phyloP scores from a whole-genome alignment of 1,140 invertebrate genomes.

The Tachypleus tridentatus region DNA sequence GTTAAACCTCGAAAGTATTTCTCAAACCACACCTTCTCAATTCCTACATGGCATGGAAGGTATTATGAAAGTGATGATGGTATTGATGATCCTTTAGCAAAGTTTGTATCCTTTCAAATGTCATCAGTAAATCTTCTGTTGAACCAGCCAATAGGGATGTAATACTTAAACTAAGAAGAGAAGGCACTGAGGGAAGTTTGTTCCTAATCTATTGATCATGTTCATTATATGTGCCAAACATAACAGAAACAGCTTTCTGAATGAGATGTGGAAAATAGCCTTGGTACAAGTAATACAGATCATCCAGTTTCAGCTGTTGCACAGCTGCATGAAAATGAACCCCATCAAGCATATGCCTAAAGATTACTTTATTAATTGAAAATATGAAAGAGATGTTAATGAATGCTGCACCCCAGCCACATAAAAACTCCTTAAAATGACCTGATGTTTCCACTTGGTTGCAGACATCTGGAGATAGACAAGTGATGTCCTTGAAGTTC shows the following conservation, averaged over 20 bases:
- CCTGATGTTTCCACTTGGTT: too few relatives aligned
- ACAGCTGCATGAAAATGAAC: conserved; percentile 33
- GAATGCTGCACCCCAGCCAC: conserved; percentile 86
- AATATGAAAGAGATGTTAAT: conserved; percentile 88
- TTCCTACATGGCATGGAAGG: conserved; percentile 62
- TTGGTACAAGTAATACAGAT: conserved; percentile 69
- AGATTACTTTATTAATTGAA: conserved; percentile 94
- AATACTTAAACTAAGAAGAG: conserved; percentile 1
- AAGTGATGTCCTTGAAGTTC: too few relatives aligned
- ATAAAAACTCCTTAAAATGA: conserved; percentile 58
- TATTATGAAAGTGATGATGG: conserved; percentile 76
- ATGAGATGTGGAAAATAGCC: conserved; percentile 87
- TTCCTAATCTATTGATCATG: conserved; percentile 51
- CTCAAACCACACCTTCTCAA: conserved; percentile 51
- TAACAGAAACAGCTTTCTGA: conserved; percentile 88
- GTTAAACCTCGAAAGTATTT: conserved; percentile 50
- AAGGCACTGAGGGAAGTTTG: conserved; percentile 18
- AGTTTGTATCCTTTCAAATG: conserved; percentile 91
- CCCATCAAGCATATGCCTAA: conserved; percentile 70
- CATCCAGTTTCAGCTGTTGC: conserved; percentile 61
- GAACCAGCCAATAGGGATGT: conserved; percentile 59
- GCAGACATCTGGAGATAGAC: too few relatives aligned
- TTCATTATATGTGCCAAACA: conserved; percentile 92
- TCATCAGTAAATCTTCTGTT: conserved; percentile 77
- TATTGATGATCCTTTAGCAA: conserved; percentile 76